These are phyloP conservation scores for Phlogophora meticulosa DNA, from an alignment of 2,888 invertebrate species.

Conservation along the genomic window DNA sequence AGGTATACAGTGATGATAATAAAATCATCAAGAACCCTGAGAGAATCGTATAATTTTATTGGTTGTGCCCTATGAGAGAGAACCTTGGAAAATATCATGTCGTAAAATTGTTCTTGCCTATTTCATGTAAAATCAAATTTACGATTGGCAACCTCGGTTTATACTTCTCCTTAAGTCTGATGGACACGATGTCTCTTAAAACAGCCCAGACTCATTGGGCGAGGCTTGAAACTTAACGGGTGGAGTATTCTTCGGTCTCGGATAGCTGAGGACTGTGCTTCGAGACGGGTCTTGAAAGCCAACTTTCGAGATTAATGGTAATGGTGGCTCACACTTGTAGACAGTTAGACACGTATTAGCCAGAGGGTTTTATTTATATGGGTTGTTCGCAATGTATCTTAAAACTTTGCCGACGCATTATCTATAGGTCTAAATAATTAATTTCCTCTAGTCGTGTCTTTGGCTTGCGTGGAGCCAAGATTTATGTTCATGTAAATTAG, in stretches of 20 bases:
- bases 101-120: too few species aligned
- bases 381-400: slow-evolving; percentile 49
- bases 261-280: slow-evolving; percentile 33
- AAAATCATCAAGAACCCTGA: too few species aligned
- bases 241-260: slow-evolving; percentile 48
- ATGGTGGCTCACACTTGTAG: slow-evolving; percentile 50
- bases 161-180: slow-evolving; percentile 20
- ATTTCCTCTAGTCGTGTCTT: slow-evolving; percentile 41
- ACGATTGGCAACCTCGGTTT: too few species aligned
- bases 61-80: too few species aligned
- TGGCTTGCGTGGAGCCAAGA: slow-evolving; percentile 14
- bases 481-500: slow-evolving; percentile 32
- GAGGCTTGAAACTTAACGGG: slow-evolving; percentile 55
- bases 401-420: slow-evolving; percentile 54
- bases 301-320: slow-evolving; percentile 65
- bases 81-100: too few species aligned
- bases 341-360: slow-evolving; percentile 61
- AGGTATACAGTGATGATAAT: too few species aligned
- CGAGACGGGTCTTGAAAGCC: slow-evolving; percentile 52
- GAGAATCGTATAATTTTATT: too few species aligned
- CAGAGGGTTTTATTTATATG: slow-evolving; percentile 58
- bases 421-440: slow-evolving; percentile 49
- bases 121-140: too few species aligned
- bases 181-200: slow-evolving; percentile 52
- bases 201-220: slow-evolving; percentile 50